phyloP scores from a whole-genome alignment of 2,888 invertebrate species.

The Quadroppia sp. region DNA sequence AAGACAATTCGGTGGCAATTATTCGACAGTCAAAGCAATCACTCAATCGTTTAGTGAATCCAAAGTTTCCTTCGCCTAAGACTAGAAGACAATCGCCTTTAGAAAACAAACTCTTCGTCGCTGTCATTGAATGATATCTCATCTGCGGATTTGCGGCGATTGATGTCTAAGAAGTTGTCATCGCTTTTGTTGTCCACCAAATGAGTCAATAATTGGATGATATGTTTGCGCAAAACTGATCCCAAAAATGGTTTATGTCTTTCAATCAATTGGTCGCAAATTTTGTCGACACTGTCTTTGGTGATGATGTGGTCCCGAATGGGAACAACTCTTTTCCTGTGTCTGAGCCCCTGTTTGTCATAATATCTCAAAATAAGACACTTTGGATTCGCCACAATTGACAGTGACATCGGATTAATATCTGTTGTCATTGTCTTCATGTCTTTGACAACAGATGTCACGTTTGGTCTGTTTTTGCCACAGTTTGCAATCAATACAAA shows the following conservation, averaged over 20 bases:
- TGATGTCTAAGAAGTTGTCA: not conserved
- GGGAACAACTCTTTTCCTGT: constrained; percentile 3
- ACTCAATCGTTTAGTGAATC: constrained; percentile 15
- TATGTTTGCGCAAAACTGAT: not conserved
- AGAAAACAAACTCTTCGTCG: constrained; percentile 21
- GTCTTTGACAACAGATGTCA: not conserved
- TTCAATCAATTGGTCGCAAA: constrained; percentile 1
- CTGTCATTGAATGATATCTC: constrained; percentile 23
- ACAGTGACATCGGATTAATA: not conserved
- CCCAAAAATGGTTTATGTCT: constrained; percentile 28
- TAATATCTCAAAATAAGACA: constrained; percentile 33
- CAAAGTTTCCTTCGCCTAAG: constrained; percentile 40
- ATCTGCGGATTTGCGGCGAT: not conserved
- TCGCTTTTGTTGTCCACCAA: not conserved
- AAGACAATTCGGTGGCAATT: constrained; percentile 30
- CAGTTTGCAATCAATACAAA: too few species aligned
- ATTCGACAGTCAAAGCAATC: constrained; percentile 25
- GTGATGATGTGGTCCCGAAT: not conserved
- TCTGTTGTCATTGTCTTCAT: not conserved
- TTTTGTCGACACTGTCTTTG: not conserved
- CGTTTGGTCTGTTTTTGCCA: not conserved
- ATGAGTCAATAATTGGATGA: constrained; percentile 8
- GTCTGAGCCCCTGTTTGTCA: constrained; percentile 12
- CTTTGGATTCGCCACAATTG: constrained; percentile 11
- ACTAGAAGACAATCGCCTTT: constrained; percentile 12